Evolutionary conservation across 1,140 invertebrate genomes (phyloP), one percentile per base, ranked within the genome.

Genomic region (Trissolcus basalis): DNA sequence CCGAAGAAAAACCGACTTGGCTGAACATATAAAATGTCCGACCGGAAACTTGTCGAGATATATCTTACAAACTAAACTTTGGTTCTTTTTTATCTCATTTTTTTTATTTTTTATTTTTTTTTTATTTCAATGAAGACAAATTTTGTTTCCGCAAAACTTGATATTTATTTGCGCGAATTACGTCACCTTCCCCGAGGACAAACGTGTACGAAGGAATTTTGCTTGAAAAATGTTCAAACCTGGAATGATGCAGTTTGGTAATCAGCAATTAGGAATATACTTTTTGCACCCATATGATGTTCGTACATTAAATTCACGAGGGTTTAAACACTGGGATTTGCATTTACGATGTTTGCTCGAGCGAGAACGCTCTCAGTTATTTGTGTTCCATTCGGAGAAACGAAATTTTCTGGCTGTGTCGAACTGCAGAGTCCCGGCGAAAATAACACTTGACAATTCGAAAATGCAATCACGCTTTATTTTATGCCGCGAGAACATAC

Each of bases 251-350:
- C 19, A 27, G 1, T 27, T 27, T 27, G 19, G 19, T 27, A 27
- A 35, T 27, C 47, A 14, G 45, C 47, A 67, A 67, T 67, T 67
- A 67, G 53, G 48, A 13, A 44, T 13, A 27, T 6, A 27, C 19
- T 27, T 27, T 27, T 27, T 27, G 19, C 19, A 27, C 19, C 19
- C 19, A 27, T 27, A 27, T 11, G n/a, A 39, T 39, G 36, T 16
- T 10, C 9, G 19, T 19, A 35, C 16, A 33, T 67, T 49, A 48
- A 55, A 64, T 48, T 55, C 47, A 56, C 55, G 43, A 56, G 63
- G 51, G 49, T 56, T 67, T 48, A 39, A 67, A 50, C 14, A 44
- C 16, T 1, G 13, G 16, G 10, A 56, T 67, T 67, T 67, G 45
- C 53, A 50, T 56, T 67, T 41, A 43, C 44, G 27, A 36, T 32